Percentiles rank a stretch among this genome's conserved stretches.
phyloP scores from a whole-genome alignment of 2,113 vertebrate species.

The Festucalex cinctus region DNA sequence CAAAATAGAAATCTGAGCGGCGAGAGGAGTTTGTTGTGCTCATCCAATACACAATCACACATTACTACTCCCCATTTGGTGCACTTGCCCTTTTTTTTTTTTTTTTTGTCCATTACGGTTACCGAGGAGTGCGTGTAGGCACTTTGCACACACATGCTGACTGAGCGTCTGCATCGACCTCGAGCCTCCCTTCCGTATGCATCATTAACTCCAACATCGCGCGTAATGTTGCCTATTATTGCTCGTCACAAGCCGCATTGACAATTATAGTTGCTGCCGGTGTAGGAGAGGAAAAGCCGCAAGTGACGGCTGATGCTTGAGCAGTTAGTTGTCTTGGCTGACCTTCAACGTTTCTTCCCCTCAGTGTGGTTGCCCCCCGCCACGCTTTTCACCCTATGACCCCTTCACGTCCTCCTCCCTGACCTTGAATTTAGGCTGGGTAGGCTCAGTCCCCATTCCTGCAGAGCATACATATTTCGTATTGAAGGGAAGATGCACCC shows the following conservation, averaged over 20 bases:
- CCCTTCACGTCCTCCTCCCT: conserved; percentile 38
- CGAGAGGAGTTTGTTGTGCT: conserved; percentile 3
- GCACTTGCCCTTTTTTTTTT: conserved; percentile 11
- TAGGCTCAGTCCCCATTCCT: conserved; percentile 21
- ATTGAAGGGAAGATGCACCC: conserved; percentile 19
- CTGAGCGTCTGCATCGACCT: conserved; percentile 11
- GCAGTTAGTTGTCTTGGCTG: conserved; percentile 27
- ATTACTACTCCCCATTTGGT: conserved; percentile 26
- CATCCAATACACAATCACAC: conserved; percentile 7
- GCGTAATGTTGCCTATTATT: conserved; percentile 3
- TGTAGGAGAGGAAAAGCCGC: conserved; percentile 13
- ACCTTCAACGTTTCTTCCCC: conserved; percentile 34
- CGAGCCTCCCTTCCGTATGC: conserved; percentile 7
- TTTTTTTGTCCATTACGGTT: conserved; percentile 16
- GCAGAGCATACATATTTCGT: conserved; percentile 44
- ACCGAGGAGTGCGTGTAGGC: conserved; percentile 18
- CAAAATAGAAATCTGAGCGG: conserved; percentile 14
- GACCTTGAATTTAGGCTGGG: conserved; percentile 45
- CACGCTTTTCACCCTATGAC: conserved; percentile 36
- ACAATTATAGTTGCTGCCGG: background rate
- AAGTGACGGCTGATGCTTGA: conserved; percentile 24
- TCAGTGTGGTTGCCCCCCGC: conserved; percentile 36
- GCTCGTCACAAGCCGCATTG: background rate
- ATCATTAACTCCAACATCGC: conserved; percentile 33
- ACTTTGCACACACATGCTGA: background rate